Conservation (phyloP, 2,888 invertebrate species). For the Microplitis deprimator region DNA sequence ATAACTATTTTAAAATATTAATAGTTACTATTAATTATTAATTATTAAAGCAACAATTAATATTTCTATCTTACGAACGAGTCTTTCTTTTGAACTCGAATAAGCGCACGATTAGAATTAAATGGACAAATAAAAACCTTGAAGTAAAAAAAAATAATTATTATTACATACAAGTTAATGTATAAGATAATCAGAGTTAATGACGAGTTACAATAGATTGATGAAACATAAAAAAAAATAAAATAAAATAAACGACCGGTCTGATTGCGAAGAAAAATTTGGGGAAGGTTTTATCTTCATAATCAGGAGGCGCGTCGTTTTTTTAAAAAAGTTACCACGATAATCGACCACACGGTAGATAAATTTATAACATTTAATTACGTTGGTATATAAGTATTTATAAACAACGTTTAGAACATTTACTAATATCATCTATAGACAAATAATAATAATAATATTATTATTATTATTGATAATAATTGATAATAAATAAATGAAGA, state of each 20-base stretch:
- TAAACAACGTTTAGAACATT: not conserved
- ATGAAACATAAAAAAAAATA: slow-evolving; percentile 13
- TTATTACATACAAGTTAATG: not conserved
- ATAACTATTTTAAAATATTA: slow-evolving; percentile 38
- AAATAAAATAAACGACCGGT: slow-evolving; percentile 41
- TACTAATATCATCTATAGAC: slow-evolving; percentile 8
- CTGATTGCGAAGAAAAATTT: slow-evolving; percentile 64
- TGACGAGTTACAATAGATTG: slow-evolving; percentile 1
- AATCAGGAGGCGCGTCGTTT: slow-evolving; percentile 47
- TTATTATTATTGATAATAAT: not conserved
- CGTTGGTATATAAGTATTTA: not conserved
- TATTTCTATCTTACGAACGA: slow-evolving; percentile 26
- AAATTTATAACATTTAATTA: not conserved
- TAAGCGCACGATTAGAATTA: slow-evolving; percentile 26
- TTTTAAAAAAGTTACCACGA: not conserved
- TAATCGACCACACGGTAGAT: slow-evolving; percentile 32
- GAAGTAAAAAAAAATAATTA: not conserved
- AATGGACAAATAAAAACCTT: slow-evolving; percentile 13
- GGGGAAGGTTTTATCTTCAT: slow-evolving; percentile 68
- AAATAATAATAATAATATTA: not conserved
- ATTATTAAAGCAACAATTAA: slow-evolving; percentile 13
- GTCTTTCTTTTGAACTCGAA: slow-evolving; percentile 5
- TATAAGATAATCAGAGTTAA: slow-evolving; percentile 18
- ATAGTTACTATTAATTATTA: not conserved
- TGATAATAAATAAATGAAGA: not conserved